Base-by-base conservation (phyloP, 2,113 vertebrate genomes). In the Cercocebus atys region DNA sequence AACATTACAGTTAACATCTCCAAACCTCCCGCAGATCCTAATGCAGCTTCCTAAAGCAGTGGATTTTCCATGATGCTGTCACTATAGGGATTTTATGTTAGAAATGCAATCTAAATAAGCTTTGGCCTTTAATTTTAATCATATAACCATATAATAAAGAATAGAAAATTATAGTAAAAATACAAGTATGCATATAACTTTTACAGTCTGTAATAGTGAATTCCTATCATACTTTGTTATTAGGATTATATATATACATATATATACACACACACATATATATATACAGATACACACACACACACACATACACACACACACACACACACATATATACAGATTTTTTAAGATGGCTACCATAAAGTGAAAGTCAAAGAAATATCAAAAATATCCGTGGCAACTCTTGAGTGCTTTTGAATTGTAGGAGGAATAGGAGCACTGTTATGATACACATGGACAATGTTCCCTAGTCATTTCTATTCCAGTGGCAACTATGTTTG, bases 71-170 rank as follows among this genome's bases (percentile, higher is more conserved):
- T 64, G 23, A 43, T 88, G 23, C 52, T 95, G n/a, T 80, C 93
- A 75, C 64, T 83, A 64, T 38, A 79, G 25, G 17, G 5, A 88
- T n/a, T 89, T 92, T 43, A n/a, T 81, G 8, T 96, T 68, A 73
- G 6, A 95, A 94, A 66, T 76, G 2, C 20, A 30, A 85, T 64
- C 2, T 88, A 87, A 96, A 96, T 14, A 59, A 70, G 16, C 13
- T 86, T 80, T 66, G n/a, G 3, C 38, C 32, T 97, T 95, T 92
- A 72, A 73, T 87, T 59, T 84, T 96, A 61, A 70, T 35, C 14
- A 81, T 52, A 52, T 96, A 61, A 70, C 23, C 12, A 73, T 52
- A 52, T 55, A n/a, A 30, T 52, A 55, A 52, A 90, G 3, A 96
- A 75, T n/a, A 79, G 12, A 10, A 75, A 91, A 93, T 76, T 81